Conservation (phyloP, 2,113 vertebrate genomes). For the Amphiprion ocellaris region DNA sequence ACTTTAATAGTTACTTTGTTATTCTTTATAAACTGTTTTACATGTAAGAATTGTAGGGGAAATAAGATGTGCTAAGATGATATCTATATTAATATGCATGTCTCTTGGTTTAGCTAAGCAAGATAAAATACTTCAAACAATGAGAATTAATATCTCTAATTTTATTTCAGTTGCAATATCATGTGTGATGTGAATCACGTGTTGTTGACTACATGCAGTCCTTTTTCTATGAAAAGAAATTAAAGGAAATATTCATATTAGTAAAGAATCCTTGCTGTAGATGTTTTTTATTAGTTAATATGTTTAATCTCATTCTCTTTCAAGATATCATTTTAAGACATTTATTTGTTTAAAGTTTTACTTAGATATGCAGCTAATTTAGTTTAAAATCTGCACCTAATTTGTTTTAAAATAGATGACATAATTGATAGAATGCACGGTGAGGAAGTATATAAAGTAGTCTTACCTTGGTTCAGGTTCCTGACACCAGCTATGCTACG, state of each 20-base stretch:
- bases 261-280: too few relatives aligned
- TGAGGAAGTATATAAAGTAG: background rate
- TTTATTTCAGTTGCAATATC: background rate
- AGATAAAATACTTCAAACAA: conserved; percentile 1
- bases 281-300: background rate
- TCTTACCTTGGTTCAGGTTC: conserved; percentile 61
- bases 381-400: too few relatives aligned
- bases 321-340: too few relatives aligned
- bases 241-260: too few relatives aligned
- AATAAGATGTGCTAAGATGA: background rate
- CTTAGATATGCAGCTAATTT: too few relatives aligned
- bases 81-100: background rate
- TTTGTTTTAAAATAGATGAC: background rate
- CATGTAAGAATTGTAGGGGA: background rate
- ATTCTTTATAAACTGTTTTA: too few relatives aligned
- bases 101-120: background rate
- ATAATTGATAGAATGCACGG: background rate
- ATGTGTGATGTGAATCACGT: background rate
- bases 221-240: too few relatives aligned
- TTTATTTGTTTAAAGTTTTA: too few relatives aligned
- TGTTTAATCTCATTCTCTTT: too few relatives aligned
- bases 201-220: too few relatives aligned
- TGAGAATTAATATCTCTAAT: background rate
- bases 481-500: conserved; percentile 6
- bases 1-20: too few relatives aligned